Base-by-base conservation (phyloP, 2,888 invertebrate species). In the Pyrrhia umbra region DNA sequence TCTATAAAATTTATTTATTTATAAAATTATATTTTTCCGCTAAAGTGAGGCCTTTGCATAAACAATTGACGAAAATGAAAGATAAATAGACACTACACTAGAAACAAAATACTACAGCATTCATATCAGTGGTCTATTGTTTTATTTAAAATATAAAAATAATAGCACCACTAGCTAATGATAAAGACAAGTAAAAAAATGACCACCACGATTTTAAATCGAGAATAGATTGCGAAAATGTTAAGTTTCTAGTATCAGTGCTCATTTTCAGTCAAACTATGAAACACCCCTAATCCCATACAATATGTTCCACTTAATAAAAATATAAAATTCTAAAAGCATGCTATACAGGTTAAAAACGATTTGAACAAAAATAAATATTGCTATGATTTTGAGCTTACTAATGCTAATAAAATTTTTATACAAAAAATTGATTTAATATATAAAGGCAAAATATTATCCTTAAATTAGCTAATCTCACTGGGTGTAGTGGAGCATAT, bases 251-350 rank as follows among this genome's bases (percentile, higher is more conserved):
- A 57, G 50, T 13, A 54, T 20, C 6, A 45, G 25, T 18, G 15
- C 23, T 42, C 1, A 23, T 49, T 57, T 76, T 42, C 47, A 57
- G 42, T 72, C 73, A 66, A 77, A 55, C 66, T 60, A 54, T 43
- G 18, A 54, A 73, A 57, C 16, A 54, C 39, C 74, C 59, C 8
- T 57, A 58, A 55, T 58, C 58, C 71, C 20, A 15, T 52, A 65
- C 73, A 66, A 76, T 52, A 79, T 67, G 71, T 59, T 70, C 79
- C 67, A 61, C 59, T 57, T 20, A 50, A 47, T 54, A n/a, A 21
- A 20, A 21, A 21, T 13, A 16, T 13, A 16, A 63, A 42, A 34
- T n/a, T n/a, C n/a, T 6, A 13, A 6, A 34, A 34, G 13, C n/a
- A 8, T 34, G 34, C 13, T 34, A 34, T n/a, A 34, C 34, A 13